Base-by-base conservation (phyloP, 1,140 invertebrate genomes). In the Drosophila lacteicornis region DNA sequence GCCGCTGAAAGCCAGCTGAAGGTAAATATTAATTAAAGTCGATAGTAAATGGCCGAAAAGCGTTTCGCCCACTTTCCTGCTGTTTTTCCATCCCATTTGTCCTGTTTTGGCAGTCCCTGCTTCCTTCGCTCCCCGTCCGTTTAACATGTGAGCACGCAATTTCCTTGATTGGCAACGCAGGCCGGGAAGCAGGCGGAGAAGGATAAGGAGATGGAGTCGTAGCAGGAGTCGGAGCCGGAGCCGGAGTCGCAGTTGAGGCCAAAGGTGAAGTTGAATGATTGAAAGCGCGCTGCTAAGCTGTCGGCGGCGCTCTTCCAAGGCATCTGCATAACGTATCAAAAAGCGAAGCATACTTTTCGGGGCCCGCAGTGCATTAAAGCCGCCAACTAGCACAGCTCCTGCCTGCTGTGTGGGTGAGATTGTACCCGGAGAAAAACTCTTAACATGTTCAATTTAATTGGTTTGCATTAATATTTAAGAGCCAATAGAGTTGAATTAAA, bases 111-210 rank as follows among this genome's bases (percentile, higher is more conserved):
- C 56, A 55, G 33, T 27, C 51, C 17, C 47, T 45, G 36, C n/a
- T 43, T 70, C 36, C 53, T 33, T 22, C 49, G 40, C 43, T 40
- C 17, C 38, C 46, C 38, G 50, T 47, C 58, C 75, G 77, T 82
- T 86, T 86, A 85, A 86, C 80, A 84, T 84, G 84, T 82, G 79
- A 86, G 78, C 84, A 87, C 84, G 84, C 84, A 87, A 87, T 84
- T 84, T 90, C 77, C 84, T 87, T 88, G 84, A 87, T 87, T 88
- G 84, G 80, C 80, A 80, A 67, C 66, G 57, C 61, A 66, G 43
- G 27, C 46, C 58, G 33, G 33, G 33, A 36, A 36, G 30, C 30
- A 9, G 30, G 8, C 9, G 33, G 33, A 58, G 19, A 40, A 55
- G 8, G 33, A 63, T 49, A 17, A 6, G 19, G 17, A 22, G 30